Percentiles rank a stretch among this genome's conserved stretches.
These are phyloP conservation scores for Drosophila mercatorum DNA, from an alignment of 2,888 invertebrate species.

Conservation along the genomic window DNA sequence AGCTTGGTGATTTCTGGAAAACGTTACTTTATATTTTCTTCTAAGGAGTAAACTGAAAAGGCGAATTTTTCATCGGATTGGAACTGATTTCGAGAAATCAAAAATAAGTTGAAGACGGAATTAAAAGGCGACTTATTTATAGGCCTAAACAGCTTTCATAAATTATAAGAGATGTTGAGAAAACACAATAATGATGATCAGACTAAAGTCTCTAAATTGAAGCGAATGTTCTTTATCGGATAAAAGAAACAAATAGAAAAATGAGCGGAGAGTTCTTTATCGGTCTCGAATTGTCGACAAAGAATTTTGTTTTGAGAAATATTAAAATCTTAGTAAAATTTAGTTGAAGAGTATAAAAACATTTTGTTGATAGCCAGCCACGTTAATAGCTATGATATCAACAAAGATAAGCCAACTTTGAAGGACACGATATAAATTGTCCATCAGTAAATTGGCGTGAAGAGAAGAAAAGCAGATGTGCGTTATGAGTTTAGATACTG, in stretches of 20 bases:
- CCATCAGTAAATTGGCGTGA: background rate
- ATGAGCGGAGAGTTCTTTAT: background rate
- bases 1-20: background rate
- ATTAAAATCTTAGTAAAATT: background rate
- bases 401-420: background rate
- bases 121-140: background rate
- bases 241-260: background rate
- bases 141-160: background rate
- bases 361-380: background rate
- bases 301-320: background rate
- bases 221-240: background rate
- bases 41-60: background rate
- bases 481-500: background rate
- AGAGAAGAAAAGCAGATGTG: background rate
- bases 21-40: too few species aligned
- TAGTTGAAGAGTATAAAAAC: background rate
- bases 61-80: background rate
- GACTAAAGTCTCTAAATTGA: background rate
- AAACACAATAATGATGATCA: background rate
- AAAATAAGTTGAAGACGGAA: background rate
- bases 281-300: background rate
- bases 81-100: background rate
- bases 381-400: background rate
- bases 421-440: background rate
- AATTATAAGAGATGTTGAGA: slow-evolving; percentile 5